A percentile compares a stretch with the other conserved stretches of the same genome.
phyloP scores from a whole-genome alignment of 2,888 invertebrate genomes.

The Dryobotodes eremita region DNA sequence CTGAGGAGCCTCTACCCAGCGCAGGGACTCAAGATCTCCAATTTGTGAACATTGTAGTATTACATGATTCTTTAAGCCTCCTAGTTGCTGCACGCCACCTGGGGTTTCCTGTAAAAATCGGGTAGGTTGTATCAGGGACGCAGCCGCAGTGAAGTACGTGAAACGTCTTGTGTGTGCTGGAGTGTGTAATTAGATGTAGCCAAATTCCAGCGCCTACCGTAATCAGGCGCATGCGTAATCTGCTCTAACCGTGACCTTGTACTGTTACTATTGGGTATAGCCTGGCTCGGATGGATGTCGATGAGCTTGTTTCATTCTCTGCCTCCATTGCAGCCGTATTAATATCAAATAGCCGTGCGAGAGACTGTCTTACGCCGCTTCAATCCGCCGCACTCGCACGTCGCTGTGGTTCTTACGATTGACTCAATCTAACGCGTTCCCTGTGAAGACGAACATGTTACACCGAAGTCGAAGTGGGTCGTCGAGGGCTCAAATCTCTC shows the following conservation, averaged over 20 bases:
- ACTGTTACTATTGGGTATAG: too few species aligned
- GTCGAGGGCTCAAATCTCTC: neutral
- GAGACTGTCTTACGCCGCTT: neutral
- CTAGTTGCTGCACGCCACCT: neutral
- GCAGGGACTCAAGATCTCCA: constrained; percentile 16
- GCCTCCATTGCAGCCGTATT: neutral
- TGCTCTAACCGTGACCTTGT: neutral
- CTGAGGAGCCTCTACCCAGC: constrained; percentile 9
- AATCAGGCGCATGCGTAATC: too few species aligned
- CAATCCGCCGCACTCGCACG: too few species aligned
- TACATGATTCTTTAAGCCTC: neutral
- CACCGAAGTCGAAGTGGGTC: neutral
- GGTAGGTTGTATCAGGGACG: too few species aligned
- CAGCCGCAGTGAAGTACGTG: too few species aligned
- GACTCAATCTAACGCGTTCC: neutral
- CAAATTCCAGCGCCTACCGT: too few species aligned
- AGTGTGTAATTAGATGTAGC: too few species aligned
- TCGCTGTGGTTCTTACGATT: too few species aligned
- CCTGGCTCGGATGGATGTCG: neutral
- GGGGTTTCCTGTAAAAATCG: neutral
- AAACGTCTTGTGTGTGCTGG: too few species aligned
- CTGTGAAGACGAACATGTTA: neutral
- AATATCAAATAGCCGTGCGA: neutral
- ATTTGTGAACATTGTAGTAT: constrained; percentile 23
- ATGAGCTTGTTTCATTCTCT: neutral